Evolutionary conservation across 2,113 vertebrate genomes (phyloP).

Genomic region (Apus apus): DNA sequence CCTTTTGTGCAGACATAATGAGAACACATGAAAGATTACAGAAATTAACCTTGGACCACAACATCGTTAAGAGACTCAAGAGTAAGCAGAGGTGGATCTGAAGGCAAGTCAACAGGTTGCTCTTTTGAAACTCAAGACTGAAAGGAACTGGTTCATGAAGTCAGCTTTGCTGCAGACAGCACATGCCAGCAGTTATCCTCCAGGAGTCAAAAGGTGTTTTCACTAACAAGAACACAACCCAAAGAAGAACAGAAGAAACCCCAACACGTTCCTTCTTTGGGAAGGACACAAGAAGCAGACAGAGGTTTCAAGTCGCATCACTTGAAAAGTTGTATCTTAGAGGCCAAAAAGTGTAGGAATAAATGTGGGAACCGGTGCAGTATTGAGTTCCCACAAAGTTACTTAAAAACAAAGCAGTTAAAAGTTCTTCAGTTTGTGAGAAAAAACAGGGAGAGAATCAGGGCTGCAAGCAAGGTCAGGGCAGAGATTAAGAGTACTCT

Average conservation of each 20-base stretch:
- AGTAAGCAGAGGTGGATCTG: not conserved
- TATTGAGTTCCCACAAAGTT: not conserved
- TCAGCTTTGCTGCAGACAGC: not conserved
- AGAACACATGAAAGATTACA: not conserved
- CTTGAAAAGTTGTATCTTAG: not conserved
- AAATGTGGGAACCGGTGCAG: not conserved
- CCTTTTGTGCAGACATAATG: not conserved
- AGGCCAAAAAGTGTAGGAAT: not conserved
- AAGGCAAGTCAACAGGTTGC: not conserved
- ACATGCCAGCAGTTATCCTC: not conserved
- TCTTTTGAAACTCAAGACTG: not conserved
- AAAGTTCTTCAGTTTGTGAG: not conserved
- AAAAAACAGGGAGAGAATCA: not conserved
- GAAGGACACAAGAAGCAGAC: not conserved
- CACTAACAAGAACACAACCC: not conserved
- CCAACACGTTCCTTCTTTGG: rapidly evolving
- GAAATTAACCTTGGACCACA: constrained; percentile 21
- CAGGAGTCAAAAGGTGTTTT: not conserved
- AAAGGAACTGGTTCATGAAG: not conserved
- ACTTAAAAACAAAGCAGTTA: not conserved
- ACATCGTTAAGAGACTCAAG: not conserved
- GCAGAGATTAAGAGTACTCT: not conserved
- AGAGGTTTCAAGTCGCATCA: not conserved
- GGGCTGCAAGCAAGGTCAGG: not conserved
- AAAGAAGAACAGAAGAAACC: not conserved